Base-by-base conservation (phyloP, 2,797 vertebrate genomes). In the Acrocephalus scirpaceus region DNA sequence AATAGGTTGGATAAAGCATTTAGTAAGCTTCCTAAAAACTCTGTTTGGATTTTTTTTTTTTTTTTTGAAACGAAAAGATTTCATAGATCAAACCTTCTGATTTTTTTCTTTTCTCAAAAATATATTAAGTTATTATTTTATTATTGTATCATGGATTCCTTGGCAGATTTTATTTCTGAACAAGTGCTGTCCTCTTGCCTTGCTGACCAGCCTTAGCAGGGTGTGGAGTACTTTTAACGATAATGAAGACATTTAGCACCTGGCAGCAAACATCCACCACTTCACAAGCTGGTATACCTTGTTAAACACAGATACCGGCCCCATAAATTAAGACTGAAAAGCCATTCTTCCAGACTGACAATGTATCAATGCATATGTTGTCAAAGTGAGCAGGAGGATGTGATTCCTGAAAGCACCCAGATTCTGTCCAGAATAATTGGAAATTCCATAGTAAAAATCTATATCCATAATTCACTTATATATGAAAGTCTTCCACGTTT, bases 41-140 rank as follows among this genome's bases (percentile, higher is more conserved):
- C 6, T 71, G 7, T 38, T 54, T 13, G 44, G 7, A 3, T 38
- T 56, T 72, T 79, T 47, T 69, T 56, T 72, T 79, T 47, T 69
- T 61, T 53, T 32, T 40, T 9, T 8, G 36, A 9, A 42, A 60
- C 53, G 29, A 47, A n/a, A 44, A 42, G 3, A 47, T 11, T 42
- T 54, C 0, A 38, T 19, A 7, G 7, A 3, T 0, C 10, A 83
- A 67, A 66, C 1, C 1, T 69, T 62, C 4, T 44, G 20, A 7
- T 45, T 45, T 45, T 8, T 45, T 45, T 45, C 5, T 45, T 45
- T 45, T 5, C 20, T 19, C 18, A 9, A 8, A 19, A 18, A 50
- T 54, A 20, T 6, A 47, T 62, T 2, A 36, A 32, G 4, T 29
- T 72, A 42, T 72, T 62, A 29, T 76, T 78, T 87, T 62, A 53